Evolutionary conservation across 2,797 vertebrate genomes (phyloP).

Genomic region (Periparus ater): DNA sequence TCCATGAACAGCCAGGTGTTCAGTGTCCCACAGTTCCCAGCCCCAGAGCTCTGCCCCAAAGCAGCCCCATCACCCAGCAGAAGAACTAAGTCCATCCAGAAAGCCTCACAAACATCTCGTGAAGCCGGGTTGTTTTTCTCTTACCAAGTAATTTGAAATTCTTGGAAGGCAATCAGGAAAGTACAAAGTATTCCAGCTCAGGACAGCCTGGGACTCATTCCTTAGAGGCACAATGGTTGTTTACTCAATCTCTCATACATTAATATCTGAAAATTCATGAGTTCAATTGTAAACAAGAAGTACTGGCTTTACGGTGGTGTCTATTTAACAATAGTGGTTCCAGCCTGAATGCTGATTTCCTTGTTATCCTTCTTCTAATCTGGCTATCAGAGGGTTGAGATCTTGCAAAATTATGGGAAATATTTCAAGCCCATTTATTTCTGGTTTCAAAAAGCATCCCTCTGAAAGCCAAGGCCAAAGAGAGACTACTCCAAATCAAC

Average conservation of each 20-base stretch:
- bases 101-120: neutral
- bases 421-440: conserved; percentile 48
- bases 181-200: conserved; percentile 71
- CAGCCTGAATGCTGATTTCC: conserved; percentile 33
- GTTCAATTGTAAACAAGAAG: conserved; percentile 56
- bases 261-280: conserved; percentile 65
- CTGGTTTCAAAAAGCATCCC: conserved; percentile 54
- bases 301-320: conserved; percentile 10
- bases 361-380: conserved; percentile 32
- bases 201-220: conserved; percentile 67
- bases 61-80: neutral
- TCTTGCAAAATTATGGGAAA: conserved; percentile 30
- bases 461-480: conserved; percentile 43
- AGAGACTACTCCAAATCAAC: conserved; percentile 43
- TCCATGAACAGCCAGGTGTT: accelerated
- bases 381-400: conserved; percentile 17
- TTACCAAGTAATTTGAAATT: conserved; percentile 65
- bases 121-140: conserved; percentile 61
- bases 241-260: conserved; percentile 65
- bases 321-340: conserved; percentile 35
- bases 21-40: neutral
- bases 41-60: neutral
- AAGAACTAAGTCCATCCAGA: neutral
- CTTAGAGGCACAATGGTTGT: conserved; percentile 67
- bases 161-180: conserved; percentile 70